Conservation (phyloP, 2,797 vertebrate species). For the Martes flavigula region DNA sequence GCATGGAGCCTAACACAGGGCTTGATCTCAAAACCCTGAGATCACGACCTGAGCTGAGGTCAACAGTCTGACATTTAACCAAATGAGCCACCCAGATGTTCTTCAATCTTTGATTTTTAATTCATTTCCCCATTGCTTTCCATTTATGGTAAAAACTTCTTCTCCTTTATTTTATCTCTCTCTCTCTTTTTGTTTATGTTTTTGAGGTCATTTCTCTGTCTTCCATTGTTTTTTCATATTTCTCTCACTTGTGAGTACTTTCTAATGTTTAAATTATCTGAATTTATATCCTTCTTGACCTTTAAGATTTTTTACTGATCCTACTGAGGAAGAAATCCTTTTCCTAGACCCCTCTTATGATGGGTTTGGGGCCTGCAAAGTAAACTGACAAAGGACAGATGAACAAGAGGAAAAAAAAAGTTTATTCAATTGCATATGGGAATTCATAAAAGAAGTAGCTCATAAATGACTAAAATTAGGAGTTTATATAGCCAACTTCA, state of each 20-base stretch:
- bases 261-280: not conserved
- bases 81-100: too few relatives aligned
- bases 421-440: not conserved
- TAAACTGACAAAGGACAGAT: not conserved
- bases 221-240: not conserved
- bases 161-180: not conserved
- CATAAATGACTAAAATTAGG: not conserved
- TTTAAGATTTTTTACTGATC: not conserved
- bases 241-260: not conserved
- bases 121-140: not conserved
- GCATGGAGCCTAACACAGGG: too few relatives aligned
- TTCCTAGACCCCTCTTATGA: not conserved
- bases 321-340: not conserved
- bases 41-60: too few relatives aligned
- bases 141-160: too few relatives aligned
- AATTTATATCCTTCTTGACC: too few relatives aligned
- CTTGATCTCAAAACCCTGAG: too few relatives aligned
- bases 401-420: not conserved
- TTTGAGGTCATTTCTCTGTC: not conserved
- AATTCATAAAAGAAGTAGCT: not conserved
- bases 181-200: not conserved
- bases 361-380: not conserved
- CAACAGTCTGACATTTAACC: too few relatives aligned
- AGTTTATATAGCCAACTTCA: not conserved
- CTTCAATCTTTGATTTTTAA: not conserved